Evolutionary conservation across 2,888 invertebrate genomes (phyloP).

Genomic region (Pammene fasciana): DNA sequence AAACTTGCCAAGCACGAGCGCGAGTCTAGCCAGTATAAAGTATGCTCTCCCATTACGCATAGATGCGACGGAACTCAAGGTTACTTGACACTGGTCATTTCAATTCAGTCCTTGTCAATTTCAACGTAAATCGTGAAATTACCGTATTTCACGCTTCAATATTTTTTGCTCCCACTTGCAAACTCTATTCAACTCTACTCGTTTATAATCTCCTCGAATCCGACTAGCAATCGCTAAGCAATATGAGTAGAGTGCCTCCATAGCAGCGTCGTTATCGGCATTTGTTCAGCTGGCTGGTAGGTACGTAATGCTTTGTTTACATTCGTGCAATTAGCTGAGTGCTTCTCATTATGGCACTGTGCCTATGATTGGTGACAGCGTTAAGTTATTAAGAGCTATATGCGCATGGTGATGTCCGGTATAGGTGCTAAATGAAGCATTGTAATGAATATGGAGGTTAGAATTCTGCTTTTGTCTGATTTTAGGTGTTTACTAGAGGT

Average conservation of each 20-base stretch:
- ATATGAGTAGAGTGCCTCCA: too few species aligned
- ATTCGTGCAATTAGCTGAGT: slow-evolving; percentile 16
- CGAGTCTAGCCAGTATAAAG: background rate
- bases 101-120: too few species aligned
- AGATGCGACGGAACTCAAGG: background rate
- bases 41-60: background rate
- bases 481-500: too few species aligned
- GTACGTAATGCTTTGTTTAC: slow-evolving; percentile 23
- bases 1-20: background rate
- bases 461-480: background rate
- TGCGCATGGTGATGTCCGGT: background rate
- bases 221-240: background rate
- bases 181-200: too few species aligned
- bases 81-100: background rate
- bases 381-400: background rate
- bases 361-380: background rate
- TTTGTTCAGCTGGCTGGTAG: slow-evolving; percentile 16
- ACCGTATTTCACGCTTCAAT: too few species aligned
- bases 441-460: background rate
- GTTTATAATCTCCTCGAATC: too few species aligned
- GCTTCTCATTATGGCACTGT: slow-evolving; percentile 13
- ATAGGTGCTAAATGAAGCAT: background rate
- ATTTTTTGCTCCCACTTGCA: too few species aligned
- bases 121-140: too few species aligned
- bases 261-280: slow-evolving; percentile 10